These are phyloP conservation scores for Drosophila equinoxialis DNA, from an alignment of 1,140 invertebrate genomes.

Conservation along the genomic window DNA sequence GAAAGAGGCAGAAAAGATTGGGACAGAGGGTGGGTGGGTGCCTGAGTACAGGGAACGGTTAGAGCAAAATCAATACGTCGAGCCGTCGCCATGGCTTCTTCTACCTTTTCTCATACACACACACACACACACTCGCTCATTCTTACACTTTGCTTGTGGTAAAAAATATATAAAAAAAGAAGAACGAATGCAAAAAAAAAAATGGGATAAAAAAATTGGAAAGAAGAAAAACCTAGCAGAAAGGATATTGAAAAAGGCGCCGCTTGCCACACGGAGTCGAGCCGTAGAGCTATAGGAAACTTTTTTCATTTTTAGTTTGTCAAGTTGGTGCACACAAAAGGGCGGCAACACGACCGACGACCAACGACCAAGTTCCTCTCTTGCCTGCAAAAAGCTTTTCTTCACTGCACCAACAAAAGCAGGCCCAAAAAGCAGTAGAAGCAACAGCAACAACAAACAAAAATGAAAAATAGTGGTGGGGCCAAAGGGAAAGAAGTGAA, in stretches of 20 bases:
- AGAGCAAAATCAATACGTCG: slow-evolving; percentile 71
- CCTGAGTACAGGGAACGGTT: not conserved
- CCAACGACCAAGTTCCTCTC: slow-evolving; percentile 52
- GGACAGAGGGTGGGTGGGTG: not conserved
- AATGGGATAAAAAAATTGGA: not conserved
- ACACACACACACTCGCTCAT: not conserved
- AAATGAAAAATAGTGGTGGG: slow-evolving; percentile 19
- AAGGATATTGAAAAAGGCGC: slow-evolving; percentile 79
- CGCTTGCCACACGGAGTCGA: slow-evolving; percentile 59
- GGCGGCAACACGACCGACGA: slow-evolving; percentile 34
- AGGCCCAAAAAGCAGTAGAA: slow-evolving; percentile 28
- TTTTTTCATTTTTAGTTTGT: slow-evolving; percentile 82
- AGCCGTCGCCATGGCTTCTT: slow-evolving; percentile 57
- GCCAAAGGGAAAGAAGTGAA: slow-evolving; percentile 17
- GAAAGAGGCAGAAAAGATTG: not conserved
- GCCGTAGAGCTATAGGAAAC: slow-evolving; percentile 49
- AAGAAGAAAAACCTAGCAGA: slow-evolving; percentile 8
- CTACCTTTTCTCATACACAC: slow-evolving; percentile 12
- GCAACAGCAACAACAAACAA: not conserved
- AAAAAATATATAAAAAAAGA: slow-evolving; percentile 23
- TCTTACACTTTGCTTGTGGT: slow-evolving; percentile 19
- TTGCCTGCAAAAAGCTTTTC: slow-evolving; percentile 49
- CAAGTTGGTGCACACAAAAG: slow-evolving; percentile 73
- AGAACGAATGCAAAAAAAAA: not conserved
- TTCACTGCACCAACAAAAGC: slow-evolving; percentile 64